Conservation (phyloP, 2,888 invertebrate species). For the Mesoligia furuncula region DNA sequence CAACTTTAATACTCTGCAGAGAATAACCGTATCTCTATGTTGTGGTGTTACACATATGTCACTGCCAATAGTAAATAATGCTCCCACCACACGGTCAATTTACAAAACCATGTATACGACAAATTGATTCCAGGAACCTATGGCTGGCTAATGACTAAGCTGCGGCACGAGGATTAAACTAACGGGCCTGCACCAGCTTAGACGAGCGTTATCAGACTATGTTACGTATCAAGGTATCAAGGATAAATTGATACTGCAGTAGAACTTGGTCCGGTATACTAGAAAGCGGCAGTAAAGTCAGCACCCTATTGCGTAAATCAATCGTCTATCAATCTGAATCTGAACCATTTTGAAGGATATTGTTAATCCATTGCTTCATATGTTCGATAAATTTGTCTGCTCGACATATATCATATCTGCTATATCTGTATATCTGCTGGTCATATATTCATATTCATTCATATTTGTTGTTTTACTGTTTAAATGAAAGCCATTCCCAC, state of each 20-base stretch:
- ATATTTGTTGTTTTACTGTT: too few species aligned
- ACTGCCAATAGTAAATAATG: slow-evolving; percentile 4
- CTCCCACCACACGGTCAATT: background rate
- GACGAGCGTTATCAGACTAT: background rate
- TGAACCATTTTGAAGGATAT: too few species aligned
- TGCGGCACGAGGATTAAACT: slow-evolving; percentile 1
- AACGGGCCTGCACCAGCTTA: background rate
- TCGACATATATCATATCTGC: too few species aligned
- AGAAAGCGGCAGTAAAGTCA: background rate
- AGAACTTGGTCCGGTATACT: background rate
- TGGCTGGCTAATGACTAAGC: background rate
- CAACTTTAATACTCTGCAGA: background rate
- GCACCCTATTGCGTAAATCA: too few species aligned
- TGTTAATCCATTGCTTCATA: too few species aligned
- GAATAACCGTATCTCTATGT: background rate
- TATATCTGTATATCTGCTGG: too few species aligned
- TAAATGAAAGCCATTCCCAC: too few species aligned
- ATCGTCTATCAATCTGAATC: too few species aligned
- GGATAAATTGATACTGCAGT: background rate
- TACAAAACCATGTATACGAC: background rate
- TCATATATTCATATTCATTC: too few species aligned
- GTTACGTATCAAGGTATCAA: background rate
- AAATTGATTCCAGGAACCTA: background rate
- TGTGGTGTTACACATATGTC: background rate
- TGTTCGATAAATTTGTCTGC: too few species aligned